These are phyloP conservation scores for Lepidocyrtoides sp. DNA, from an alignment of 2,888 invertebrate genomes.

Conservation along the genomic window DNA sequence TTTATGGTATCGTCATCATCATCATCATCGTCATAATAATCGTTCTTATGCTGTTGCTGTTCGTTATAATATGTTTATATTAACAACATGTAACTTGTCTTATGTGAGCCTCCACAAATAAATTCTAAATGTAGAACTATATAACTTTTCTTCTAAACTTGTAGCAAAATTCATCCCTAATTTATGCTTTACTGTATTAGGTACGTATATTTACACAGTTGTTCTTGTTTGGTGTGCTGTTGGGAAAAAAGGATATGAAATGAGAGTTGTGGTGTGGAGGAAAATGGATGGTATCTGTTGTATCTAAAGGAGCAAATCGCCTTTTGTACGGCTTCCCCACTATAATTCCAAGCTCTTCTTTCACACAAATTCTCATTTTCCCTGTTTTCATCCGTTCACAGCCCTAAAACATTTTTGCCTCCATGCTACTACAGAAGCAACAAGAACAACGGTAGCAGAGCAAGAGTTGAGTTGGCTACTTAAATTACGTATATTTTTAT, in stretches of 20 bases:
- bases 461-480: too few relatives aligned
- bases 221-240: background rate
- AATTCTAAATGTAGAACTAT: too few relatives aligned
- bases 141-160: too few relatives aligned
- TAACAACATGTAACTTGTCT: background rate
- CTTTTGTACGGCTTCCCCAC: conserved; percentile 40
- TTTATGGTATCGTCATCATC: conserved; percentile 18
- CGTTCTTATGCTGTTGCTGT: background rate
- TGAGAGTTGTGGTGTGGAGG: conserved; percentile 39
- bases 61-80: conserved; percentile 25
- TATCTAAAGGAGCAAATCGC: background rate
- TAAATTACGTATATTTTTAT: conserved; percentile 22
- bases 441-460: background rate
- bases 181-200: conserved; percentile 17
- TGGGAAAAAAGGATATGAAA: conserved; percentile 44
- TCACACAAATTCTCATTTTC: conserved; percentile 75
- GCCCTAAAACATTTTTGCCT: background rate
- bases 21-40: background rate
- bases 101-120: too few relatives aligned
- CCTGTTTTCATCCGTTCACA: conserved; percentile 35
- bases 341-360: conserved; percentile 30
- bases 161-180: conserved; percentile 40
- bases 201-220: conserved; percentile 11
- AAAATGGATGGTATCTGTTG: conserved; percentile 38
- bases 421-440: background rate